Evolutionary conservation across 2,797 vertebrate species (phyloP).

Genomic region (Rhinatrema bivittatum): DNA sequence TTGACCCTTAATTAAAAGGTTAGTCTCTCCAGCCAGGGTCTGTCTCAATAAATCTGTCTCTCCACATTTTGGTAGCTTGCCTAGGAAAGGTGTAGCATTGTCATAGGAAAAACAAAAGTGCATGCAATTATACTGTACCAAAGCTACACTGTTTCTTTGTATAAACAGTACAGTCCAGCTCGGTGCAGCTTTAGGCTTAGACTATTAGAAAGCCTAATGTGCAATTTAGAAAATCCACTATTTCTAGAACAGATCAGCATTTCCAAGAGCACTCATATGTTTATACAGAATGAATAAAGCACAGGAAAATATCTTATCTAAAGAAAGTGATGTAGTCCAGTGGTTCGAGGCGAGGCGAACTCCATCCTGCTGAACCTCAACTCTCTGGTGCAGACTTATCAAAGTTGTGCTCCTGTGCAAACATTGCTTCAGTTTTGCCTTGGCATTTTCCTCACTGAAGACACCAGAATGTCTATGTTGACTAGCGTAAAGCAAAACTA

Average conservation of each 20-base stretch:
- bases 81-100: constrained; percentile 22
- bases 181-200: no score
- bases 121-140: constrained; percentile 8
- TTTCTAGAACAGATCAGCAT: no score
- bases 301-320: no score
- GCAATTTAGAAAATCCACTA: no score
- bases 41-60: constrained; percentile 23
- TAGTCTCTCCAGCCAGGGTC: constrained; percentile 21
- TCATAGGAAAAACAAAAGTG: constrained; percentile 18
- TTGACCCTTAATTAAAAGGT: constrained; percentile 22
- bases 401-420: no score
- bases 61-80: constrained; percentile 22
- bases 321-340: no score
- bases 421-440: neutral
- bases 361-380: no score
- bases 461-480: neutral
- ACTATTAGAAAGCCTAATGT: no score
- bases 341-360: neutral
- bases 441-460: neutral
- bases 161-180: no score
- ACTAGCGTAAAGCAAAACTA: neutral
- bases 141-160: no score
- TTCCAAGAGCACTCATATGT: no score
- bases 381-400: neutral
- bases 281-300: no score